phyloP scores from a whole-genome alignment of 2,888 invertebrate genomes.

The Morpho helenor region DNA sequence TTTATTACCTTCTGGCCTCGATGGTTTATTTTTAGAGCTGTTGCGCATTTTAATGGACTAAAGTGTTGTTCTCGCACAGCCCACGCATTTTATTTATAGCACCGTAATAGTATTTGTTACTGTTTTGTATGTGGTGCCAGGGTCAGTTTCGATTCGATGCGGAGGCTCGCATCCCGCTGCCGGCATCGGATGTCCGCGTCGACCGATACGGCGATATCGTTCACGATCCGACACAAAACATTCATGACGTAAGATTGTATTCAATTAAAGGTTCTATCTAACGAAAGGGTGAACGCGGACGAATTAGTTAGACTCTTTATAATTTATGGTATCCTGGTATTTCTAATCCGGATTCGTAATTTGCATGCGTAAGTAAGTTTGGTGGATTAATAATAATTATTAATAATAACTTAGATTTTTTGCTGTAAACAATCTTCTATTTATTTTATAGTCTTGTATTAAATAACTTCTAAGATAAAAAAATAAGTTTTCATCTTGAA shows the following conservation, averaged over 20 bases:
- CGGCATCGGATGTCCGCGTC: slow-evolving; percentile 86
- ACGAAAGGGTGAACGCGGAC: slow-evolving; percentile 18
- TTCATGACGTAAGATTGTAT: slow-evolving; percentile 78
- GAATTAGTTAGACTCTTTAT: slow-evolving; percentile 29
- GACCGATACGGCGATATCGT: slow-evolving; percentile 71
- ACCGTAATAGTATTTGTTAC: slow-evolving; percentile 34
- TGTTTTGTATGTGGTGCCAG: slow-evolving; percentile 71
- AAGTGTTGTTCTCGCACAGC: slow-evolving; percentile 11
- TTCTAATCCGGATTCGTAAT: slow-evolving; percentile 15
- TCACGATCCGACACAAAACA: slow-evolving; percentile 71
- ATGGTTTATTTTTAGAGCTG: background rate
- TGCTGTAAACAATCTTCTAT: background rate
- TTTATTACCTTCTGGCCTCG: too few species aligned
- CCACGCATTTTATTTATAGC: slow-evolving; percentile 23
- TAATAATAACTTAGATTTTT: slow-evolving; percentile 6
- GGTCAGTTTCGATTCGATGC: slow-evolving; percentile 94
- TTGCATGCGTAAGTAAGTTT: slow-evolving; percentile 17
- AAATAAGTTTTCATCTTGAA: slow-evolving; percentile 22
- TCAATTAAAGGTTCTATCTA: slow-evolving; percentile 11
- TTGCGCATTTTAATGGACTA: slow-evolving; percentile 10
- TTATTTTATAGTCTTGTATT: background rate
- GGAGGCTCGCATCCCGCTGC: slow-evolving; percentile 87
- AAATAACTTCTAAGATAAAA: slow-evolving; percentile 27
- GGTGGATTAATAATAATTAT: background rate
- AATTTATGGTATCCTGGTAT: slow-evolving; percentile 38